Percentiles rank a stretch among this genome's conserved stretches.
These are phyloP conservation scores for Steinernema feltiae DNA, from an alignment of 1,140 invertebrate genomes.

Conservation along the genomic window DNA sequence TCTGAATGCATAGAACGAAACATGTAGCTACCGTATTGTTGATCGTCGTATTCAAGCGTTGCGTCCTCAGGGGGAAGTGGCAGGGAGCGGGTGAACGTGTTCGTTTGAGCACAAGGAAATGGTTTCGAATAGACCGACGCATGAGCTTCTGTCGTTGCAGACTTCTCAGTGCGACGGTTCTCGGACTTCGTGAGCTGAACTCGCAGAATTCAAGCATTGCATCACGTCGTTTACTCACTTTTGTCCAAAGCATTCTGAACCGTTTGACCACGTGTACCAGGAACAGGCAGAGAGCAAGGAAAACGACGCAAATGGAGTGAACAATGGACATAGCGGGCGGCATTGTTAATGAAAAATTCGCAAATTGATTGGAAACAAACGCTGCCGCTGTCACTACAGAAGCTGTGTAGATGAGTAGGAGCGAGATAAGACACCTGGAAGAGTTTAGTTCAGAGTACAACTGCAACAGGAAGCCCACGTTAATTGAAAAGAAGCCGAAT, in stretches of 20 bases:
- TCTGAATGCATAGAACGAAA: background rate
- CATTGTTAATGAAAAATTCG: background rate
- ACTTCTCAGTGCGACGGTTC: no score
- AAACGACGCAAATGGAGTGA: background rate
- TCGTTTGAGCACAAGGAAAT: background rate
- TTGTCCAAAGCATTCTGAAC: background rate
- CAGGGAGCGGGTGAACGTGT: background rate
- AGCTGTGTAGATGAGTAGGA: background rate
- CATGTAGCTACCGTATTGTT: background rate
- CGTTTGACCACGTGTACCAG: background rate
- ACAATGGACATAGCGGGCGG: background rate
- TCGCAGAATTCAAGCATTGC: no score
- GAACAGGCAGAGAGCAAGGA: background rate
- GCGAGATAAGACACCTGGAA: background rate
- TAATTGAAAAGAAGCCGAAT: conserved; percentile 1
- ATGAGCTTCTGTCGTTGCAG: background rate
- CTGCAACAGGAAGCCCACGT: background rate
- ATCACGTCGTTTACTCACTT: background rate
- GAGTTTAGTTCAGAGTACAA: background rate
- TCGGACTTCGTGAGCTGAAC: no score
- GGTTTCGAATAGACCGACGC: background rate
- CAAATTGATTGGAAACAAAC: background rate
- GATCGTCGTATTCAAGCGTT: background rate
- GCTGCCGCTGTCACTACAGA: background rate
- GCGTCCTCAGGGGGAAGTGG: background rate